Conservation (phyloP, 2,797 vertebrate genomes). For the Spizella passerina region DNA sequence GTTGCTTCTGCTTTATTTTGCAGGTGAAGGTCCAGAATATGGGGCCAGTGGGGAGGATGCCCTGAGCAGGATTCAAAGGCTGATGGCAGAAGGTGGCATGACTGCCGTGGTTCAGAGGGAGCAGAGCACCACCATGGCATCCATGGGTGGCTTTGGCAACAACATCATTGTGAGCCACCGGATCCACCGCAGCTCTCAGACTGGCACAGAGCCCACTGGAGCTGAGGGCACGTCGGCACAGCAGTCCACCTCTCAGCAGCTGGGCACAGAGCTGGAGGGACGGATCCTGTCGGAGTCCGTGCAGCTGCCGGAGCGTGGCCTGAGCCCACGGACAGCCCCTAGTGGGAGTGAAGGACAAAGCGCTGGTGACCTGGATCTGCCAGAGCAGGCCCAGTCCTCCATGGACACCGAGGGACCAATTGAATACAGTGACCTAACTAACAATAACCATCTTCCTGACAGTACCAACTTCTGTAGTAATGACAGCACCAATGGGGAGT, state of each 20-base stretch:
- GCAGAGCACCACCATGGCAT: conserved; percentile 98
- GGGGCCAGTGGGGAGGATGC: conserved; percentile 88
- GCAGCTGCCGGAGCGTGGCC: conserved; percentile 61
- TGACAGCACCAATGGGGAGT: conserved; percentile 71
- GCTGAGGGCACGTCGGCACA: conserved; percentile 26
- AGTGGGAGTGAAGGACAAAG: conserved; percentile 65
- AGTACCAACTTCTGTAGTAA: conserved; percentile 70
- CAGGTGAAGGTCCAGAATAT: conserved; percentile 83
- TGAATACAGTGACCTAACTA: conserved; percentile 74
- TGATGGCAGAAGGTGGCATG: conserved; percentile 97
- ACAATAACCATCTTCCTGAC: conserved; percentile 70
- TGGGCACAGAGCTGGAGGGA: conserved; percentile 68
- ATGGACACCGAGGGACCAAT: conserved; percentile 76
- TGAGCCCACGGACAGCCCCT: conserved; percentile 68
- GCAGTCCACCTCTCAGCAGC: conserved; percentile 75
- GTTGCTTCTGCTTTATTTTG: conserved; percentile 42
- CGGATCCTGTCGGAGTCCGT: conserved; percentile 61
- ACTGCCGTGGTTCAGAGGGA: conserved; percentile 96
- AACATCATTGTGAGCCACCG: conserved; percentile 98
- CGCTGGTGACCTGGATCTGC: conserved; percentile 34
- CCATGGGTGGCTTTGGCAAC: conserved; percentile 98
- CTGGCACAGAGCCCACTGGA: conserved; percentile 74
- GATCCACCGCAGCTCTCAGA: conserved; percentile 97
- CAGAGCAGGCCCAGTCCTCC: conserved; percentile 59
- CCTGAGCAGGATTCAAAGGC: conserved; percentile 91